Evolutionary conservation across 2,113 vertebrate species (phyloP).

Genomic region (Nerophis lumbriciformis): DNA sequence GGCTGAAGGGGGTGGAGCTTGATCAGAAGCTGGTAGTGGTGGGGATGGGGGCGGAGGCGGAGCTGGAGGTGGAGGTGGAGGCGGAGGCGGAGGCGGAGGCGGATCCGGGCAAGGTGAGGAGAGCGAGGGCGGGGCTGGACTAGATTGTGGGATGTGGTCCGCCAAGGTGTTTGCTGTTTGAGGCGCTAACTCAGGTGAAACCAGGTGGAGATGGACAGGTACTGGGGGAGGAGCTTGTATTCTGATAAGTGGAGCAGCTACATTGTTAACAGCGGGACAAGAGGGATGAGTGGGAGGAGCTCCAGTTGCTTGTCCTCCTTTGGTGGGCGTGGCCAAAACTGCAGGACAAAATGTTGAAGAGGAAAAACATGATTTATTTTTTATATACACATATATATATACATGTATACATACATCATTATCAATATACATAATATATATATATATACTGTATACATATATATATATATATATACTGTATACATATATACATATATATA

Average conservation of each 20-base stretch:
- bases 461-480: too few species aligned
- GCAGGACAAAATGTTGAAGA: conserved; percentile 11
- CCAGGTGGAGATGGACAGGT: neutral
- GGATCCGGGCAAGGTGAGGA: conserved; percentile 1
- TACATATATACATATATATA: too few species aligned
- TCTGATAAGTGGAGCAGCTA: conserved; percentile 40
- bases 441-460: too few species aligned
- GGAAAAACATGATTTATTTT: neutral
- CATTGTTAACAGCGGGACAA: conserved; percentile 24
- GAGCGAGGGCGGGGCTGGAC: neutral
- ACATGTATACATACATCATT: too few species aligned
- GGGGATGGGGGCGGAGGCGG: neutral
- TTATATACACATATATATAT: too few species aligned
- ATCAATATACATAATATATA: too few species aligned
- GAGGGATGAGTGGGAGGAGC: conserved; percentile 4
- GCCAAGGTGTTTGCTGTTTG: neutral
- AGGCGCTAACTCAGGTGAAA: neutral
- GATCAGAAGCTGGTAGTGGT: conserved; percentile 4
- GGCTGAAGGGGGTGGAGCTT: conserved; percentile 1
- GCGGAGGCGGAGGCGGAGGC: neutral
- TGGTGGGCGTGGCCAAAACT: conserved; percentile 16
- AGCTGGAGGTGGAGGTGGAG: neutral
- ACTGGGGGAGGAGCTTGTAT: conserved; percentile 32
- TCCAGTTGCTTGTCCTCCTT: conserved; percentile 12
- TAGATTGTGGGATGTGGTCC: neutral